Conservation (phyloP, 64 coral and sea anemone species). For the Actinia tenebrosa region DNA sequence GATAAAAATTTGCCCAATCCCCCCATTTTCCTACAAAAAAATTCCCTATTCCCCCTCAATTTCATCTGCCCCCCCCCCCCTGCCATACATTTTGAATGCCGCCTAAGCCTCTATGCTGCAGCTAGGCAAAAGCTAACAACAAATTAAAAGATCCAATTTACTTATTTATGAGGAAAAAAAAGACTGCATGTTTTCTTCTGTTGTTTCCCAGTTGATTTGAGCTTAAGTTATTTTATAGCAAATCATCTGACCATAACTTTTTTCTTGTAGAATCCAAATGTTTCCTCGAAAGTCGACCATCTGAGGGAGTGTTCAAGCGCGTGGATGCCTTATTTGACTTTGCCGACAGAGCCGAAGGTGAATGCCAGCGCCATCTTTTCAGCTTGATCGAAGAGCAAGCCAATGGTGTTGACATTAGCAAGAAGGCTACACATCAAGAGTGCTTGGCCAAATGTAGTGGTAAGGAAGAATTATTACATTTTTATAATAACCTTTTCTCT, state of each 20-base stretch:
- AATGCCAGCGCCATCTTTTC: background rate
- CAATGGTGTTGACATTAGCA: constrained; percentile 3
- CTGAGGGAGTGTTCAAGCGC: constrained; percentile 13
- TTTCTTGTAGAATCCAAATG: constrained; percentile 12
- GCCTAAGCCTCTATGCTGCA: no score
- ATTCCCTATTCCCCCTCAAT: no score
- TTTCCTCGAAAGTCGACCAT: background rate
- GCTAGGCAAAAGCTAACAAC: no score
- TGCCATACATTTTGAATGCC: no score
- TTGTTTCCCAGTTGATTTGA: background rate
- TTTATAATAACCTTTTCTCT: background rate
- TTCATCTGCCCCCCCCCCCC: no score
- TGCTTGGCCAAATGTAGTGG: constrained; percentile 3
- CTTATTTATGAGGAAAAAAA: no score
- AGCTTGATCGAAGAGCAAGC: constrained; percentile 6
- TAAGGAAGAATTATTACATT: background rate
- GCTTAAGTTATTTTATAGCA: background rate
- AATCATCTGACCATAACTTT: background rate
- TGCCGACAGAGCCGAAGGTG: background rate
- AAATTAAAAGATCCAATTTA: no score
- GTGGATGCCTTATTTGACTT: constrained; percentile 7
- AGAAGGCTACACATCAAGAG: constrained; percentile 5
- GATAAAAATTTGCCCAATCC: no score
- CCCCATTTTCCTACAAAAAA: no score
- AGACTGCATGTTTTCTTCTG: no score